Conservation (phyloP, 2,888 invertebrate species). For the Petrolisthes cinctipes region DNA sequence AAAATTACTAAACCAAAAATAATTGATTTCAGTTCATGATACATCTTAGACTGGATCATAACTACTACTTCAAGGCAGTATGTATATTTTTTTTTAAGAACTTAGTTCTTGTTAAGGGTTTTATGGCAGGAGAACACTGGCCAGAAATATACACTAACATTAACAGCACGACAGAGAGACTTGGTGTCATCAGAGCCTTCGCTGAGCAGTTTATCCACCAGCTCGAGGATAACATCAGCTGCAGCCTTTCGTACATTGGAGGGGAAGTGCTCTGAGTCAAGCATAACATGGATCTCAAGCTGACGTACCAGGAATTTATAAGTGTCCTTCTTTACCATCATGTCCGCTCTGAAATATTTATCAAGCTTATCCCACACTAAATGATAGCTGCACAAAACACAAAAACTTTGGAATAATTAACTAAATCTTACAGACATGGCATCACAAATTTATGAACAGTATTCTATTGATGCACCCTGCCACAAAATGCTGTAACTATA, state of each 20-base stretch:
- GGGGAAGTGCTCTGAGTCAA: constrained; percentile 33
- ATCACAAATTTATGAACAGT: no score
- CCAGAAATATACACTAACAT: constrained; percentile 42
- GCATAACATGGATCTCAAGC: constrained; percentile 32
- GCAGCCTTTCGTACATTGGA: constrained; percentile 61
- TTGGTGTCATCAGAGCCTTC: constrained; percentile 84
- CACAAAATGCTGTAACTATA: no score
- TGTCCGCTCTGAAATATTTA: constrained; percentile 72
- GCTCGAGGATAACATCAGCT: constrained; percentile 73
- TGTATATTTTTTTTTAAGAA: not conserved
- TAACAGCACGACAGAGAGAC: constrained; percentile 72
- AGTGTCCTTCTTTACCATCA: constrained; percentile 73
- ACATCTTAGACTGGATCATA: not conserved
- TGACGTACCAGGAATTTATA: constrained; percentile 66
- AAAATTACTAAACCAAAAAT: not conserved
- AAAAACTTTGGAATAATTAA: no score
- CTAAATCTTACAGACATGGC: no score
- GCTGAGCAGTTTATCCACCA: constrained; percentile 78
- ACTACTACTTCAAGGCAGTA: not conserved
- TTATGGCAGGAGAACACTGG: not conserved
- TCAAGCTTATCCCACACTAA: no score
- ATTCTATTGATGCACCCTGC: no score
- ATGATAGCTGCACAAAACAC: no score
- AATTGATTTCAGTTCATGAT: no score
- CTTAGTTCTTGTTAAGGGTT: not conserved